Percentiles rank a stretch among this genome's conserved stretches.
Evolutionary conservation across 92 coral and sea anemone genomes (phyloP).

Genomic region (Bergia puertoricense): DNA sequence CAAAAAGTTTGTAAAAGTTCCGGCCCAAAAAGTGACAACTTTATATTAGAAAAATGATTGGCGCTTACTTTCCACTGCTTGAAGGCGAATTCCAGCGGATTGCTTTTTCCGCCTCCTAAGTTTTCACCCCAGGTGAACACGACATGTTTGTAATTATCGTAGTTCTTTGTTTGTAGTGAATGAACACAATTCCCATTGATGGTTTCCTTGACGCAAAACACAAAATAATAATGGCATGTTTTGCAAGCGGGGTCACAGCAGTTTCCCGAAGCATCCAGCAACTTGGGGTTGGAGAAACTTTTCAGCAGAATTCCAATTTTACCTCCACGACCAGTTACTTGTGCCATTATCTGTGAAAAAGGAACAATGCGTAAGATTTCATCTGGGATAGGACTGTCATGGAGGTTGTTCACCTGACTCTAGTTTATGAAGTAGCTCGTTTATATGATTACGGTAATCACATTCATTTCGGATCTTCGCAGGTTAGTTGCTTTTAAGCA

Average conservation of each 20-base stretch:
- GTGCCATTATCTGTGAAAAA: constrained; percentile 32
- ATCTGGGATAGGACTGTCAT: too few species aligned
- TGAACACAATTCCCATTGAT: constrained; percentile 47
- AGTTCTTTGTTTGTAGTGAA: constrained; percentile 51
- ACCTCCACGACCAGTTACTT: constrained; percentile 60
- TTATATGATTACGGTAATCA: too few species aligned
- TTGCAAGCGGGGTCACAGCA: constrained; percentile 75
- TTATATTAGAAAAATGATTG: background rate
- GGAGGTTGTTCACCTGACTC: too few species aligned
- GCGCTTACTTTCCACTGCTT: constrained; percentile 71
- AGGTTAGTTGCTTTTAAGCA: too few species aligned
- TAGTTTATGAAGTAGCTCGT: too few species aligned
- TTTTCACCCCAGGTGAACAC: constrained; percentile 60
- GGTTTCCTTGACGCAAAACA: constrained; percentile 62
- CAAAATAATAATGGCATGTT: constrained; percentile 66
- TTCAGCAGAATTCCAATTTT: constrained; percentile 50
- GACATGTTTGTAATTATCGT: constrained; percentile 56
- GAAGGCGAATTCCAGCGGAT: constrained; percentile 65
- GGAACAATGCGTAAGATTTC: too few species aligned
- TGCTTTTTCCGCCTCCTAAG: constrained; percentile 43
- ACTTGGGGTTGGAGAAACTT: constrained; percentile 72
- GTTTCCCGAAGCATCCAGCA: constrained; percentile 54
- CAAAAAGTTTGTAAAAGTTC: too few species aligned
- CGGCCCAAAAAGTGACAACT: too few species aligned
- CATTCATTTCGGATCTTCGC: too few species aligned